A percentile compares a stretch with the other conserved stretches of the same genome.
These are phyloP conservation scores for Drosophila setosimentum DNA, from an alignment of 2,888 invertebrate genomes.

Conservation along the genomic window DNA sequence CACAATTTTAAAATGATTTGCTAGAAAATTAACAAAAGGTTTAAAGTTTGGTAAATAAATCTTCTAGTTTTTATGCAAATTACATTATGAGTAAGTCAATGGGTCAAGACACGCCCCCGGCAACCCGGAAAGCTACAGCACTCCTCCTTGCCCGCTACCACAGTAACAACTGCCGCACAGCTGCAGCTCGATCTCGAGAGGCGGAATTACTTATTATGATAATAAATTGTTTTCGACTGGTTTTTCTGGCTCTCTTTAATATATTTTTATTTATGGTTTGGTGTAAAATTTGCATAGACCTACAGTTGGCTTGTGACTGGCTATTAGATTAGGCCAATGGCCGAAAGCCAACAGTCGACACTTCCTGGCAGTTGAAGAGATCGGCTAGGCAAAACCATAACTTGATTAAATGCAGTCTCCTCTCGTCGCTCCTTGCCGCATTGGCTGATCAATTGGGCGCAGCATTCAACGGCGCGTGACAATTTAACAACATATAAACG, in stretches of 20 bases:
- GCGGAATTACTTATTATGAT: constrained; percentile 74
- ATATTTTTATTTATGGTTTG: not conserved
- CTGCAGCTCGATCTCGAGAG: constrained; percentile 48
- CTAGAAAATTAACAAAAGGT: constrained; percentile 1
- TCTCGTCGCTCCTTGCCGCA: not conserved
- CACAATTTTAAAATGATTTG: constrained; percentile 45
- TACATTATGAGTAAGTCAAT: constrained; percentile 69
- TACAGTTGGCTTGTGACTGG: constrained; percentile 48
- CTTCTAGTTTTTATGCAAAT: constrained; percentile 44
- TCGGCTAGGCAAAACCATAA: constrained; percentile 39
- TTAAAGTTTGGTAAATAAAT: constrained; percentile 6
- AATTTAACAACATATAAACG: constrained; percentile 39
- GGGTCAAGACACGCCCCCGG: constrained; percentile 57
- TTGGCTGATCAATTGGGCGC: constrained; percentile 55
- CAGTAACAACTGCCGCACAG: constrained; percentile 25
- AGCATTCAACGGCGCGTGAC: constrained; percentile 69
- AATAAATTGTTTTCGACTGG: constrained; percentile 74
- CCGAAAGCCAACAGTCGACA: constrained; percentile 24
- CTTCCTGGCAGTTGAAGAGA: constrained; percentile 54
- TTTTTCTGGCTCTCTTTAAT: constrained; percentile 61
- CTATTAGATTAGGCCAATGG: constrained; percentile 51
- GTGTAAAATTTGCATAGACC: constrained; percentile 68
- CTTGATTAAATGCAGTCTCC: constrained; percentile 48
- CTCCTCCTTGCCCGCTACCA: not conserved
- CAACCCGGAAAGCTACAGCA: constrained; percentile 41